Percentiles rank a stretch among this genome's conserved stretches.
Evolutionary conservation across 2,888 invertebrate species (phyloP).

Genomic region (Hypsopygia costalis): DNA sequence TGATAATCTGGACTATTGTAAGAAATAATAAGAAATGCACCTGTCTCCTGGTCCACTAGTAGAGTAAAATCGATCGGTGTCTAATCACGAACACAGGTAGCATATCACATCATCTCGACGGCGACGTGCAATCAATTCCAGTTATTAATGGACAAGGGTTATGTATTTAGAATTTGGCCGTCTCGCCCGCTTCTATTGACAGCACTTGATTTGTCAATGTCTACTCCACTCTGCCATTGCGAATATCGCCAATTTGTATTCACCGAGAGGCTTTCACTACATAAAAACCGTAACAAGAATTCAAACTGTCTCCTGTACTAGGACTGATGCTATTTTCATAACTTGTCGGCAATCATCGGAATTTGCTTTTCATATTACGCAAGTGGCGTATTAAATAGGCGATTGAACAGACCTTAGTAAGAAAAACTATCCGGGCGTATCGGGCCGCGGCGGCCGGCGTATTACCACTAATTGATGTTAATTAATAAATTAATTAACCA

Average conservation of each 20-base stretch:
- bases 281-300: slow-evolving; percentile 33
- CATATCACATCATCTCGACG: slow-evolving; percentile 54
- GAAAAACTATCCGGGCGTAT: slow-evolving; percentile 62
- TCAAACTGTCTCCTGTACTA: slow-evolving; percentile 45
- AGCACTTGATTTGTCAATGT: slow-evolving; percentile 69
- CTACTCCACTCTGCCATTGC: slow-evolving; percentile 43
- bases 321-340: slow-evolving; percentile 35
- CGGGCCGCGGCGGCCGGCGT: slow-evolving; percentile 43
- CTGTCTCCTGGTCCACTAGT: neutral
- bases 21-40: too few relatives aligned
- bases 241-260: slow-evolving; percentile 54
- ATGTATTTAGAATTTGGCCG: slow-evolving; percentile 57
- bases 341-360: slow-evolving; percentile 44
- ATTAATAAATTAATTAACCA: slow-evolving; percentile 77
- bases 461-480: slow-evolving; percentile 73
- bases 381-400: slow-evolving; percentile 42
- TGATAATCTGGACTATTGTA: too few relatives aligned
- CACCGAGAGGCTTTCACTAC: slow-evolving; percentile 32
- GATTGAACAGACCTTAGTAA: slow-evolving; percentile 49
- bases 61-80: slow-evolving; percentile 26
- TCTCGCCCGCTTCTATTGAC: slow-evolving; percentile 50
- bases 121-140: slow-evolving; percentile 54
- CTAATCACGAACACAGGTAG: slow-evolving; percentile 66
- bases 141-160: slow-evolving; percentile 62
- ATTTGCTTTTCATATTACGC: slow-evolving; percentile 40